These are phyloP conservation scores for Trichogramma pretiosum DNA, from an alignment of 1,140 invertebrate species.

Conservation along the genomic window DNA sequence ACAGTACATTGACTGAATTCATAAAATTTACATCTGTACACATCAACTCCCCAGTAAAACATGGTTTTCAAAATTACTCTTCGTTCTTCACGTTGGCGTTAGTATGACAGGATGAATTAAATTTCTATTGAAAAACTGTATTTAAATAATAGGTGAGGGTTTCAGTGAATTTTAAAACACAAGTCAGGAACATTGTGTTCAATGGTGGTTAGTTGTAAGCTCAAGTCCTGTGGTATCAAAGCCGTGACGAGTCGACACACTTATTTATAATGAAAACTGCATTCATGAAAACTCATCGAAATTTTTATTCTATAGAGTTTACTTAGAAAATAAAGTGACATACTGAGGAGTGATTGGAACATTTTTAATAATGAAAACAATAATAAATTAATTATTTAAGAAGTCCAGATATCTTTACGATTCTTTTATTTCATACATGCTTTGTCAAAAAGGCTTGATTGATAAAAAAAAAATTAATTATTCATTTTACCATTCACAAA, in stretches of 20 bases:
- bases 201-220: conserved; percentile 18
- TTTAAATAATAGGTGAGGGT: conserved; percentile 19
- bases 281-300: conserved; percentile 19
- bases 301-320: conserved; percentile 24
- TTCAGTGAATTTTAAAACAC: conserved; percentile 10
- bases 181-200: conserved; percentile 16
- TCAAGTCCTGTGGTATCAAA: conserved; percentile 24
- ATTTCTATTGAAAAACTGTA: conserved; percentile 16
- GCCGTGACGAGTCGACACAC: conserved; percentile 12
- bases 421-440: conserved; percentile 27
- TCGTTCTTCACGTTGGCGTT: conserved; percentile 22
- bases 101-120: conserved; percentile 19
- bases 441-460: no score
- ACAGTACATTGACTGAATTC: conserved; percentile 87
- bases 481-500: no score
- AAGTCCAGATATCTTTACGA: conserved; percentile 25
- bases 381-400: conserved; percentile 35
- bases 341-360: conserved; percentile 28
- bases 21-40: conserved; percentile 28
- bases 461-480: no score
- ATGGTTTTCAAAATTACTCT: conserved; percentile 25
- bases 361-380: conserved; percentile 37
- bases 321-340: conserved; percentile 22
- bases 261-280: conserved; percentile 19
- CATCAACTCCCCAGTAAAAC: conserved; percentile 31